These are phyloP conservation scores for Noctua pronuba DNA, from an alignment of 2,888 invertebrate species.

Conservation along the genomic window DNA sequence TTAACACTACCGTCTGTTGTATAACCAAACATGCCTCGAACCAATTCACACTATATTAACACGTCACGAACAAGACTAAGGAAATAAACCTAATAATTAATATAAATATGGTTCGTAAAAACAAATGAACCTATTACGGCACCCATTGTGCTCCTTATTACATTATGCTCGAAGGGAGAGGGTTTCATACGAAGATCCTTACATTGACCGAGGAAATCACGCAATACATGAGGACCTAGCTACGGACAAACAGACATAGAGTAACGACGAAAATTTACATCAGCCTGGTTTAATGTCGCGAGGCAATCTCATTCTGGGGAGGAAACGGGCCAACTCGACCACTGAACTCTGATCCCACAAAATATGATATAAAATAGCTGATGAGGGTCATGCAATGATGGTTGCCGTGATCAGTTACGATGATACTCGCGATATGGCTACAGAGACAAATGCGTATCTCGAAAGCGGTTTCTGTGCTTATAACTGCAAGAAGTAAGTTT, in stretches of 20 bases:
- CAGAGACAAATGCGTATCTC: constrained; percentile 86
- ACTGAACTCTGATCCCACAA: constrained; percentile 73
- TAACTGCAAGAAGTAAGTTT: constrained; percentile 75
- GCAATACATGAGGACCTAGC: constrained; percentile 73
- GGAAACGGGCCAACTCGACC: constrained; percentile 82
- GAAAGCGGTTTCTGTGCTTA: constrained; percentile 74
- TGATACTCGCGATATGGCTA: constrained; percentile 84
- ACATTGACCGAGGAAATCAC: constrained; percentile 81
- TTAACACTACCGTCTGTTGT: constrained; percentile 18
- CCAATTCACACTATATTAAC: constrained; percentile 55
- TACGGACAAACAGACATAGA: constrained; percentile 82
- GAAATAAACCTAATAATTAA: constrained; percentile 66
- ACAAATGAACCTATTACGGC: constrained; percentile 67
- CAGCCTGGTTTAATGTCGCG: constrained; percentile 88
- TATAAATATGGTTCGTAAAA: constrained; percentile 70
- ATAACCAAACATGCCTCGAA: constrained; percentile 38
- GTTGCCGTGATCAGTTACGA: constrained; percentile 82
- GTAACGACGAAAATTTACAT: constrained; percentile 88
- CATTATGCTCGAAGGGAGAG: constrained; percentile 67
- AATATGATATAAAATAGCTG: constrained; percentile 65
- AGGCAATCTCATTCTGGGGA: constrained; percentile 87
- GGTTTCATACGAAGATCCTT: constrained; percentile 71
- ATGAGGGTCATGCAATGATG: constrained; percentile 74
- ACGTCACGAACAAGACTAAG: constrained; percentile 57
- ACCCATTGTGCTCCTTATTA: constrained; percentile 69